Evolutionary conservation across 2,113 vertebrate species (phyloP).

Genomic region (Hemibagrus wyckioides): DNA sequence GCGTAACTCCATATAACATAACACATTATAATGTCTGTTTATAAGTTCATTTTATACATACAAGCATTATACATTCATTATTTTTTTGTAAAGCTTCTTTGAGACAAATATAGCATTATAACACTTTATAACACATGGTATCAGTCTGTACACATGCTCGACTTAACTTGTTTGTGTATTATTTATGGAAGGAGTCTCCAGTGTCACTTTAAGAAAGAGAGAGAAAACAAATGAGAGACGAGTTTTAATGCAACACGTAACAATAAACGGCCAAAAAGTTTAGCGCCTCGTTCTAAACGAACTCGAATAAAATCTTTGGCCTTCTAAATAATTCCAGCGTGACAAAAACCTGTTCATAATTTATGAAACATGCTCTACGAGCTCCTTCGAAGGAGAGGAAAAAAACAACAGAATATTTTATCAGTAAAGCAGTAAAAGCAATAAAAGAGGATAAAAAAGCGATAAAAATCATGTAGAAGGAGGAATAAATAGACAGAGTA

Average conservation of each 20-base stretch:
- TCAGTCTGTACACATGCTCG: background rate
- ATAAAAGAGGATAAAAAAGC: background rate
- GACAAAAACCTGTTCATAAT: background rate
- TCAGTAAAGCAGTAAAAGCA: background rate
- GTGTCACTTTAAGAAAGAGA: background rate
- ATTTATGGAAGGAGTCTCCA: background rate
- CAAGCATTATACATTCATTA: background rate
- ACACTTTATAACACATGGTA: background rate
- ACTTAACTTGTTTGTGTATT: background rate
- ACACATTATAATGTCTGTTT: too few species aligned
- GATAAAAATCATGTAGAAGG: background rate
- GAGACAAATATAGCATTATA: background rate
- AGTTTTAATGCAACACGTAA: background rate
- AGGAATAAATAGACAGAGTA: background rate
- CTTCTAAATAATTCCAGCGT: background rate
- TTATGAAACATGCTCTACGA: background rate
- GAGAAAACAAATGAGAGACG: too few species aligned
- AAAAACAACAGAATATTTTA: background rate
- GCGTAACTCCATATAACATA: too few species aligned
- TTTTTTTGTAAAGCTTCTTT: background rate
- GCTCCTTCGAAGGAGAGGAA: background rate
- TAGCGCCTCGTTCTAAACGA: too few species aligned
- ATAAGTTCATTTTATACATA: too few species aligned
- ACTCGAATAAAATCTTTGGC: too few species aligned
- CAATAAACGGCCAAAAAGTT: too few species aligned